These are phyloP conservation scores for Synchiropus splendidus DNA, from an alignment of 2,113 vertebrate species.

Conservation along the genomic window DNA sequence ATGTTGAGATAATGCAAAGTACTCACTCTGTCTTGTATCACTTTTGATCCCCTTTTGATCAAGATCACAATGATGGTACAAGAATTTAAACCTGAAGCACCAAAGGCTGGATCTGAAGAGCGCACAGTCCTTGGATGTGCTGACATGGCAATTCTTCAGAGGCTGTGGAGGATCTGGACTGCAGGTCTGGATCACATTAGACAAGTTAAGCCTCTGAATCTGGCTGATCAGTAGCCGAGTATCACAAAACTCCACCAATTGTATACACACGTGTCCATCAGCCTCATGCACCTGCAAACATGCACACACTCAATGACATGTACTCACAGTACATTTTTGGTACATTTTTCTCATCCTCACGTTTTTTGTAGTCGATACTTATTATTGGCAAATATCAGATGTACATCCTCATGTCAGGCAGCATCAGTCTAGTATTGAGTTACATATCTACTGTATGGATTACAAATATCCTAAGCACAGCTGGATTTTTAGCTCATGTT, in stretches of 20 bases:
- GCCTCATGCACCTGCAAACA: slow-evolving; percentile 7
- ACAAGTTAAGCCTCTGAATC: slow-evolving; percentile 37
- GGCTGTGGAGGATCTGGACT: slow-evolving; percentile 14
- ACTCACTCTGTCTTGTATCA: too few species aligned
- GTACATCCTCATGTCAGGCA: too few species aligned
- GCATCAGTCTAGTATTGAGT: too few species aligned
- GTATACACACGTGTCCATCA: slow-evolving; percentile 7
- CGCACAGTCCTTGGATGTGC: slow-evolving; percentile 31
- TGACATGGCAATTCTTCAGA: slow-evolving; percentile 19
- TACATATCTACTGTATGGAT: too few species aligned
- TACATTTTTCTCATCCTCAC: too few species aligned
- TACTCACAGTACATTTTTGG: not conserved
- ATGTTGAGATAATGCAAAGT: too few species aligned
- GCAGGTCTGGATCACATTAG: slow-evolving; percentile 46
- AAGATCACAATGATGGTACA: too few species aligned
- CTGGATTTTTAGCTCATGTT: too few species aligned
- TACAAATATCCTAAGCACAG: too few species aligned
- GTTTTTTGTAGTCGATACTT: too few species aligned
- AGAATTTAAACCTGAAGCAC: slow-evolving; percentile 3
- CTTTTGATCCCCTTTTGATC: too few species aligned
- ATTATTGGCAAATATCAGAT: too few species aligned
- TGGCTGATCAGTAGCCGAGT: slow-evolving; percentile 19
- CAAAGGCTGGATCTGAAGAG: slow-evolving; percentile 17
- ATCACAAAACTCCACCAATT: slow-evolving; percentile 18
- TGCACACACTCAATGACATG: not conserved